Base-by-base conservation (phyloP, 2,113 vertebrate species). In the Gasterosteus nipponicus region DNA sequence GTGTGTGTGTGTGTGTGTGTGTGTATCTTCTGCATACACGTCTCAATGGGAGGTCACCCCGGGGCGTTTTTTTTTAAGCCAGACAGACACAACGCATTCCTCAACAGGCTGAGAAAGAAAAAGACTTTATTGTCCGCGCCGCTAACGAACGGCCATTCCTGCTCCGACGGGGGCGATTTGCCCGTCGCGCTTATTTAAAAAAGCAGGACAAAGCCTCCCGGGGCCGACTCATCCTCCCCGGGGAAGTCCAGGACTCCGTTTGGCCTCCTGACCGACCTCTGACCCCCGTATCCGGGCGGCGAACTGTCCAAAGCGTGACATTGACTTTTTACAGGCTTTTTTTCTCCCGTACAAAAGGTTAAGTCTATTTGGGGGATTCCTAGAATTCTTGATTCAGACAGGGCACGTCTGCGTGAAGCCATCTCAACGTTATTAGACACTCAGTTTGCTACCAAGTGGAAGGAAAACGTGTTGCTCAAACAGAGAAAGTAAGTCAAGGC, bases 71-170 rank as follows among this genome's bases (percentile, higher is more conserved):
- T 38, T 69, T 41, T 57, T 58, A 29, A 29, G 57, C 29, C 81
- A 86, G 85, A 89, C 88, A 85, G 78, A 89, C 71, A 66, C 78
- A 42, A 84, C 56, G 47, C 80, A 82, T 75, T 89, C 87, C 72
- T 89, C 73, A 12, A 56, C 63, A 26, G 9, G 70, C 53, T 1
- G 29, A 19, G 63, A 35, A 46, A 76, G 38, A 86, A 58, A 83
- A 77, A 82, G 75, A 26, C 65, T 51, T 62, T 15, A 79, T 87
- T 90, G 87, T 90, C 67, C 33, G 0, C 4, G 41, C 54, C 16
- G 58, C 4, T n/a, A 10, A 57, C 68, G 22, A 69, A 41, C 62
- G 4, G 33, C 61, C 29, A 49, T 18, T 63, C 53, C 29, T 53
- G 39, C 61, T 74, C 38, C 12, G 10, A 5, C 2, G 64, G 68